phyloP scores from a whole-genome alignment of 2,888 invertebrate species.

The Chrysina gloriosa region DNA sequence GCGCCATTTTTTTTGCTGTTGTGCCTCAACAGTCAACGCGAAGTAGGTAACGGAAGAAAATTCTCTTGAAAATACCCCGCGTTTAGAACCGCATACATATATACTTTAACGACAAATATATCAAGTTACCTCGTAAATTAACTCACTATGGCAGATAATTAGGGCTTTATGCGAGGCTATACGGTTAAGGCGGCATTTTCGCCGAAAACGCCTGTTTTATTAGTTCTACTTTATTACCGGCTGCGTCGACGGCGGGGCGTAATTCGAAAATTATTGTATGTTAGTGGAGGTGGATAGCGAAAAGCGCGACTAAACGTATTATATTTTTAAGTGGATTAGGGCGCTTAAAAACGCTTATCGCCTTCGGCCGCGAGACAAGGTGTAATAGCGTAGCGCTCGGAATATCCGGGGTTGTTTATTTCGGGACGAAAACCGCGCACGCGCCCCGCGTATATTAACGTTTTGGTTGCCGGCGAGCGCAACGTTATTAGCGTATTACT shows the following conservation, averaged over 20 bases:
- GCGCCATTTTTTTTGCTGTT: too few relatives aligned
- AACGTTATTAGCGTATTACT: neutral
- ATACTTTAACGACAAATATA: slow-evolving; percentile 43
- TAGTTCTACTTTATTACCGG: slow-evolving; percentile 43
- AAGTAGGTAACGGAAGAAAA: neutral
- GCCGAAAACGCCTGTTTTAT: slow-evolving; percentile 40
- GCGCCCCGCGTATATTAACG: neutral
- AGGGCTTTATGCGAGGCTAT: slow-evolving; percentile 41
- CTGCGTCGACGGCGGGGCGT: slow-evolving; percentile 18
- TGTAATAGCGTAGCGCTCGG: neutral
- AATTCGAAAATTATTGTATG: slow-evolving; percentile 40
- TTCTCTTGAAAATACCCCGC: neutral
- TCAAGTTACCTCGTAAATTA: slow-evolving; percentile 46
- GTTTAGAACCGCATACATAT: neutral
- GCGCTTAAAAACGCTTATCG: slow-evolving; percentile 34
- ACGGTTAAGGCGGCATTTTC: slow-evolving; percentile 40
- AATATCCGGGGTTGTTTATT: neutral
- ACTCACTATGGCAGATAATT: slow-evolving; percentile 45
- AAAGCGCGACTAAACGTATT: slow-evolving; percentile 24
- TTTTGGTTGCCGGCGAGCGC: neutral
- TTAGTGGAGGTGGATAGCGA: slow-evolving; percentile 23
- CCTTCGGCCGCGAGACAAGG: neutral
- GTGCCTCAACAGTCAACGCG: too few relatives aligned
- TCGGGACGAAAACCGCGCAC: neutral
- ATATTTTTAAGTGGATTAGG: slow-evolving; percentile 34